These are phyloP conservation scores for Channa argus DNA, from an alignment of 2,113 vertebrate species.

Conservation along the genomic window DNA sequence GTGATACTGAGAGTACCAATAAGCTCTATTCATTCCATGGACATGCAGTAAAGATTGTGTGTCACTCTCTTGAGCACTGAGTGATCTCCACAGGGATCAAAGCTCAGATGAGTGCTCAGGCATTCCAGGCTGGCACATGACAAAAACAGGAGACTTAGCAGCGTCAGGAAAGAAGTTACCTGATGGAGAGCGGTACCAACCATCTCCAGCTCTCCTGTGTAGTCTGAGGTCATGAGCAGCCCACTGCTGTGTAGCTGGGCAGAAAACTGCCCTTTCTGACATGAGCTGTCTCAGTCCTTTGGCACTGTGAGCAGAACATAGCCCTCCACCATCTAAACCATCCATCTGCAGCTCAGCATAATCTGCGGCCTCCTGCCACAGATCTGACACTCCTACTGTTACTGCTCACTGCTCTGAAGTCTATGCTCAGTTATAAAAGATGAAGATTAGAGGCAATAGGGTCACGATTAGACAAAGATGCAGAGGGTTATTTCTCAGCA, in stretches of 20 bases:
- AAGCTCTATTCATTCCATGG: not conserved
- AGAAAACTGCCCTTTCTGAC: slow-evolving; percentile 70
- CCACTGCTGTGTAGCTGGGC: slow-evolving; percentile 58
- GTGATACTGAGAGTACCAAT: not conserved
- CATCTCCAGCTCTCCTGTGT: slow-evolving; percentile 14
- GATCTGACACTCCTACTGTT: slow-evolving; percentile 47
- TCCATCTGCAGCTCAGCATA: slow-evolving; percentile 61
- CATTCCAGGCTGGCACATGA: slow-evolving; percentile 5
- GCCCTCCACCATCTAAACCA: slow-evolving; percentile 35
- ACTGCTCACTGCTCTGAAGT: slow-evolving; percentile 27
- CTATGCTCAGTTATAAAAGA: slow-evolving; percentile 26
- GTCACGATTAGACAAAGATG: slow-evolving; percentile 32
- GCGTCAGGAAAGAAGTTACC: slow-evolving; percentile 24
- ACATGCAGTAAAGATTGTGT: not conserved
- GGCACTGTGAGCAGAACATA: slow-evolving; percentile 1
- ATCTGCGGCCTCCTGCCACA: slow-evolving; percentile 52
- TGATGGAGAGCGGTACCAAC: slow-evolving; percentile 41
- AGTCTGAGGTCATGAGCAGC: slow-evolving; percentile 47
- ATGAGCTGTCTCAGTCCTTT: slow-evolving; percentile 34
- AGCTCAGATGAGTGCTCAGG: slow-evolving; percentile 33
- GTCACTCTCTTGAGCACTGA: slow-evolving; percentile 2
- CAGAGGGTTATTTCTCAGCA: slow-evolving; percentile 24
- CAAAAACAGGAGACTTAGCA: slow-evolving; percentile 25
- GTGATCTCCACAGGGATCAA: slow-evolving; percentile 37
- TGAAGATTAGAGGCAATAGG: slow-evolving; percentile 35